Conservation (phyloP, 2,888 invertebrate species). For the Sminthurinus aureus region DNA sequence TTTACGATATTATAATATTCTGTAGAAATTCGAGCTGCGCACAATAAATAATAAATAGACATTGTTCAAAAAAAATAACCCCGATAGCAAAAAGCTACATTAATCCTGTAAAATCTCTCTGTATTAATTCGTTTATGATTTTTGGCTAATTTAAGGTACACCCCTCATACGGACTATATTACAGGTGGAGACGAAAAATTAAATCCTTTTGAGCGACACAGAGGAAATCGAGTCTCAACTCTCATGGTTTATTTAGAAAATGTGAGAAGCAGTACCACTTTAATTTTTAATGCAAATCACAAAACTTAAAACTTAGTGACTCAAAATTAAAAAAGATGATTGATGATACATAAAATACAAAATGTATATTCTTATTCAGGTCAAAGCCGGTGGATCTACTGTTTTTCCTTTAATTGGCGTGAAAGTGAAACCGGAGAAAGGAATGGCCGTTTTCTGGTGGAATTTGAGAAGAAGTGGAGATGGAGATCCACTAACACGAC, state of each 20-base stretch:
- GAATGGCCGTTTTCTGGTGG: conserved; percentile 61
- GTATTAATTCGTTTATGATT: too few relatives aligned
- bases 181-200: conserved; percentile 54
- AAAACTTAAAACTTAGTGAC: not conserved
- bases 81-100: too few relatives aligned
- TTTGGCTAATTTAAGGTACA: too few relatives aligned
- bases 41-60: too few relatives aligned
- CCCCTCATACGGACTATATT: conserved; percentile 60
- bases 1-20: too few relatives aligned
- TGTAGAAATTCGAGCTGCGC: too few relatives aligned
- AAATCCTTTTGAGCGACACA: conserved; percentile 53
- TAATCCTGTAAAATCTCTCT: too few relatives aligned
- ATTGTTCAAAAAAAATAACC: too few relatives aligned
- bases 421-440: conserved; percentile 60
- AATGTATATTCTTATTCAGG: too few relatives aligned
- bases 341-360: too few relatives aligned
- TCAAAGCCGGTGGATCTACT: conserved; percentile 60
- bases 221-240: conserved; percentile 61
- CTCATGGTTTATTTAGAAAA: conserved; percentile 58
- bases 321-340: not conserved
- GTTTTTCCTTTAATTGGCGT: conserved; percentile 60
- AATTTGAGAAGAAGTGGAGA: conserved; percentile 59
- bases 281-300: not conserved
- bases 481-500: conserved; percentile 60
- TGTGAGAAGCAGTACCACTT: too few relatives aligned